Evolutionary conservation across 2,113 vertebrate genomes (phyloP).

Genomic region (Picathartes gymnocephalus): DNA sequence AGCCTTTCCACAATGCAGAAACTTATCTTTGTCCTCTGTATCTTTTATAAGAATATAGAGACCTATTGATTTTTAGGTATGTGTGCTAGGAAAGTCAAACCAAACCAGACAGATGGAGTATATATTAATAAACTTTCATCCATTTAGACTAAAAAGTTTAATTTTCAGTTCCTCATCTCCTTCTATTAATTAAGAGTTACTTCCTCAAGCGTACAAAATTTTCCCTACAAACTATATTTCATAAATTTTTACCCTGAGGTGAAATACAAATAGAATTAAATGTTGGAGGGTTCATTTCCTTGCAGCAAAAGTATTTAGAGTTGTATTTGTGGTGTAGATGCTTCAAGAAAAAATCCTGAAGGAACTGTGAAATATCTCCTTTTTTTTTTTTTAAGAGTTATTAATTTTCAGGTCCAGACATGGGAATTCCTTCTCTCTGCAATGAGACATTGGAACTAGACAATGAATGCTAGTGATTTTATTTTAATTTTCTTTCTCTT

Average conservation of each 20-base stretch:
- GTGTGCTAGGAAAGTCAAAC: background rate
- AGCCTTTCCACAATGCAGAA: background rate
- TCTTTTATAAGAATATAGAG: background rate
- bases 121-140: background rate
- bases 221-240: background rate
- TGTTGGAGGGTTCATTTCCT: background rate
- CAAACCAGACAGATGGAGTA: background rate
- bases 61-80: background rate
- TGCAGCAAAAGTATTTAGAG: background rate
- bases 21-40: background rate
- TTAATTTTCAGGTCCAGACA: background rate
- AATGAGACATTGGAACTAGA: background rate
- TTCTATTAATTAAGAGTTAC: background rate
- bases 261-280: background rate
- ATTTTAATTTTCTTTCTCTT: background rate
- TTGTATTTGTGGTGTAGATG: background rate
- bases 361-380: accelerated
- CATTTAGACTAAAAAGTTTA: background rate
- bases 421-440: background rate
- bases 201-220: background rate
- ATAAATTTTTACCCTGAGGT: background rate
- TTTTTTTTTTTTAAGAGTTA: background rate
- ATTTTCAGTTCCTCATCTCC: background rate
- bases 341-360: background rate
- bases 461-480: background rate